phyloP scores from a whole-genome alignment of 2,888 invertebrate species.

The Nomada fucata region DNA sequence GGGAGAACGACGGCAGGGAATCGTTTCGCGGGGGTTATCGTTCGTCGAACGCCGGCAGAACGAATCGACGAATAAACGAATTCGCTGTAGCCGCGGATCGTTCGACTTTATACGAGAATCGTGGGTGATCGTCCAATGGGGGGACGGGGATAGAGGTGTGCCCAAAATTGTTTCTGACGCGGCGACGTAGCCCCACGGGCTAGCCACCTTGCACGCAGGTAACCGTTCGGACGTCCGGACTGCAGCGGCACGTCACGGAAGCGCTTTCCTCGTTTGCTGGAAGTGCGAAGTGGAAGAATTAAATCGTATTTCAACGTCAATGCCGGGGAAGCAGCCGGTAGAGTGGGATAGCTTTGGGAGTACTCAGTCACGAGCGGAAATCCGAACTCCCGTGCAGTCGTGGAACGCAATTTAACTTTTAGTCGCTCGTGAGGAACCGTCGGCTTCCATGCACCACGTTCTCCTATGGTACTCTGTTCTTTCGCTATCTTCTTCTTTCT shows the following conservation, averaged over 20 bases:
- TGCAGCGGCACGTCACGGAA: conserved; percentile 65
- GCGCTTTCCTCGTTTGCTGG: conserved; percentile 64
- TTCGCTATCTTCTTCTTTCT: conserved; percentile 19
- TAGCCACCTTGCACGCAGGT: conserved; percentile 29
- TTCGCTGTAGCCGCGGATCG: conserved; percentile 58
- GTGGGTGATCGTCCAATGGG: conserved; percentile 30
- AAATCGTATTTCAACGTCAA: conserved; percentile 81
- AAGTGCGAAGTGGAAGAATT: conserved; percentile 79
- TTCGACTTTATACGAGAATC: conserved; percentile 29
- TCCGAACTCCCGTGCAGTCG: conserved; percentile 77
- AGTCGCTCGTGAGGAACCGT: conserved; percentile 77
- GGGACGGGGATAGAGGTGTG: background rate
- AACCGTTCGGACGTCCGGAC: conserved; percentile 45
- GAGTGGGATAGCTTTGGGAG: conserved; percentile 77
- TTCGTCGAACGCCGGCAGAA: conserved; percentile 48
- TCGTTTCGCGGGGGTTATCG: conserved; percentile 64
- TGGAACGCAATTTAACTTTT: conserved; percentile 82
- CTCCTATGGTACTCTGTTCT: conserved; percentile 44
- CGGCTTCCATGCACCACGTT: conserved; percentile 49
- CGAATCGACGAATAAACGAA: conserved; percentile 48
- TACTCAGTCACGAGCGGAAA: conserved; percentile 80
- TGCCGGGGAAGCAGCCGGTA: conserved; percentile 69
- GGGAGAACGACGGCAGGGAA: conserved; percentile 61
- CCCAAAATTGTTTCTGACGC: background rate
- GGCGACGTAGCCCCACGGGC: conserved; percentile 26